phyloP scores from a whole-genome alignment of 2,113 vertebrate genomes.

The Genyomyrus donnyi region DNA sequence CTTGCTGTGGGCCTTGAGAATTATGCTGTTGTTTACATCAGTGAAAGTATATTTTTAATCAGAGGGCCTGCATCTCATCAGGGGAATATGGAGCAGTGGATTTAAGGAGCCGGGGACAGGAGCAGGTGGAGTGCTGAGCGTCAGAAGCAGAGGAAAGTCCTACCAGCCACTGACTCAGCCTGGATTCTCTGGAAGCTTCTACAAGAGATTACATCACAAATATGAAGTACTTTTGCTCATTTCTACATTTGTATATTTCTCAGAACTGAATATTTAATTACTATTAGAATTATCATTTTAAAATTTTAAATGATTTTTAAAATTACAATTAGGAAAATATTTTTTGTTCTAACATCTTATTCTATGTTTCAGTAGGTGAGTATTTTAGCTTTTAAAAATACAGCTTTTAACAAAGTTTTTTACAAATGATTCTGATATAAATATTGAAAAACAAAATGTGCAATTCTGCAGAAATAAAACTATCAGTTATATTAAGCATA shows the following conservation, averaged over 20 bases:
- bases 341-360: not conserved
- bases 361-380: not conserved
- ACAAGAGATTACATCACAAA: not conserved
- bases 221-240: not conserved
- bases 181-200: not conserved
- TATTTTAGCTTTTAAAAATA: not conserved
- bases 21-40: not conserved
- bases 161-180: not conserved
- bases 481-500: not conserved
- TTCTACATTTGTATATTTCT: not conserved
- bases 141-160: not conserved
- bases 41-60: not conserved
- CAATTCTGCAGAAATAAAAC: not conserved
- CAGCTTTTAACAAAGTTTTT: not conserved
- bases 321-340: not conserved
- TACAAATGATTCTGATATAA: not conserved
- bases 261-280: not conserved
- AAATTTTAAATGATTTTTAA: not conserved
- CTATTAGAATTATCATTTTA: not conserved
- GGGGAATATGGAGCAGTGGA: constrained; percentile 9
- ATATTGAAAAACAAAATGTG: not conserved
- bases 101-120: not conserved
- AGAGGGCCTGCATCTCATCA: not conserved
- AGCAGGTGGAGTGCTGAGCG: not conserved
- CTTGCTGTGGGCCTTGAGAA: not conserved